These are phyloP conservation scores for Lophochroa leadbeateri DNA, from an alignment of 2,113 vertebrate species.

Conservation along the genomic window DNA sequence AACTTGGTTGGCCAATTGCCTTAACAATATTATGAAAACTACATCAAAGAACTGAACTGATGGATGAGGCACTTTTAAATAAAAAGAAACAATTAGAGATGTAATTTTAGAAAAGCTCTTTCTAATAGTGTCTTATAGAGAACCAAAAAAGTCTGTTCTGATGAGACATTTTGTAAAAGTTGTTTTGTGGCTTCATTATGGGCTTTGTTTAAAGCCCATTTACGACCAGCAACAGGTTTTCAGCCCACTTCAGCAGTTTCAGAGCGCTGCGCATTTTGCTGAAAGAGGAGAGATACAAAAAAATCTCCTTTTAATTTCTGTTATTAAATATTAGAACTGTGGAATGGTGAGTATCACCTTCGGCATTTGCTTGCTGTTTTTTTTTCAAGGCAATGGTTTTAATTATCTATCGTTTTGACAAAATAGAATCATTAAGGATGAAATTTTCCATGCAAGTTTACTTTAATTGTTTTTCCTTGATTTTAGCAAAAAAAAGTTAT, in stretches of 20 bases:
- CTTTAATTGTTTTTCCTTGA: neutral
- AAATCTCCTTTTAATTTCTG: neutral
- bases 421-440: neutral
- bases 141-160: neutral
- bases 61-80: neutral
- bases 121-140: neutral
- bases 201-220: neutral
- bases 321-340: neutral
- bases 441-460: neutral
- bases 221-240: neutral
- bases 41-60: conserved; percentile 4
- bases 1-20: neutral
- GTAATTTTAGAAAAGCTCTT: neutral
- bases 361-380: neutral
- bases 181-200: neutral
- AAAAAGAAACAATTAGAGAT: neutral
- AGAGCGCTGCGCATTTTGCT: neutral
- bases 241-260: neutral
- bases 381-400: neutral
- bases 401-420: neutral
- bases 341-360: neutral
- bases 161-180: neutral
- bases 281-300: neutral
- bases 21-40: neutral
- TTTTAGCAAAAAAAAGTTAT: neutral